These are phyloP conservation scores for Rotaria macrura DNA, from an alignment of 2,888 invertebrate genomes.

Conservation along the genomic window DNA sequence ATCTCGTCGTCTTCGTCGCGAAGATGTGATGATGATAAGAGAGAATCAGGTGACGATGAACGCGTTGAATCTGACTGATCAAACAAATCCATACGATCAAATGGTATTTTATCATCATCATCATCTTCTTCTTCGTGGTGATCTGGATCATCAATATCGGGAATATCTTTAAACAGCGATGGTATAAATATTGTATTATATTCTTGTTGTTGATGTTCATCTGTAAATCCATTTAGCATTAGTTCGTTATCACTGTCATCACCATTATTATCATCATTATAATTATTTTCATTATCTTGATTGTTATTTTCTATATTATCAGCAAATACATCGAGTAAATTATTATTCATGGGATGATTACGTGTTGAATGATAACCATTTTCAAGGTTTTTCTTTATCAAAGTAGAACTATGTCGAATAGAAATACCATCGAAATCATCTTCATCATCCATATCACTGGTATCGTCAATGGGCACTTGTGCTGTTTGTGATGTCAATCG, in stretches of 20 bases:
- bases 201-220: not conserved
- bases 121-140: not conserved
- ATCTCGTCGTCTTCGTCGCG: not conserved
- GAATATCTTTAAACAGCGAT: not conserved
- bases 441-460: not conserved
- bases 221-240: not conserved
- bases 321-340: not conserved
- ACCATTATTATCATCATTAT: not conserved
- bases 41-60: not conserved
- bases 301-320: not conserved
- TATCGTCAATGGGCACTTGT: not conserved
- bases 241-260: not conserved
- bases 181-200: not conserved
- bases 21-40: not conserved
- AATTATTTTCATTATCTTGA: too few relatives aligned
- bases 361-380: too few relatives aligned
- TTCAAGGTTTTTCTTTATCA: not conserved
- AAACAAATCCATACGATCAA: not conserved
- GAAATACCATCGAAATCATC: constrained; percentile 18
- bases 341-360: not conserved
- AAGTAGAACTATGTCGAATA: not conserved
- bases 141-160: constrained; percentile 1
- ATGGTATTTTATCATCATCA: not conserved
- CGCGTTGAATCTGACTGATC: not conserved
- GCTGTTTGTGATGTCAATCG: not conserved